These are phyloP conservation scores for Chironex yamaguchii DNA, from an alignment of 30 jellyfish, hydroid and myxozoan species.

Conservation along the genomic window DNA sequence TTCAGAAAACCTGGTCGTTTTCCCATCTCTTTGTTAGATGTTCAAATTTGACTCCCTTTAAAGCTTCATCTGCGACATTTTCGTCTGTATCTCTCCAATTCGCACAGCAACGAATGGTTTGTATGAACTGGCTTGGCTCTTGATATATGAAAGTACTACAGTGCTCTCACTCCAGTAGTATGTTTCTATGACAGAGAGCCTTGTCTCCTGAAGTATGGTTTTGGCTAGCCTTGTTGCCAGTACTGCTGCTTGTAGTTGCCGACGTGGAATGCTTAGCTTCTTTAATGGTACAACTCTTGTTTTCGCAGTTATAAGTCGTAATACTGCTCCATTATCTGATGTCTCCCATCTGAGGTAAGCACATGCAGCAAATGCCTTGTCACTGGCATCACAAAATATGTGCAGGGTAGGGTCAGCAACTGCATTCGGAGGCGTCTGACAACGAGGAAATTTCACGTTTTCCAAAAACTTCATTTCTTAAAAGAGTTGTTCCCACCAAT, in stretches of 20 bases:
- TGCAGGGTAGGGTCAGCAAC: not conserved
- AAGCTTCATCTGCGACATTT: conserved; percentile 8
- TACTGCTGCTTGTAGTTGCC: conserved; percentile 34
- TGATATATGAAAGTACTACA: not conserved
- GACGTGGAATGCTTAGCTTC: not conserved
- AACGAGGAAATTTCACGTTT: not conserved
- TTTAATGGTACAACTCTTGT: conserved; percentile 58
- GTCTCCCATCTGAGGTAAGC: conserved; percentile 74
- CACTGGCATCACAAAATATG: not conserved
- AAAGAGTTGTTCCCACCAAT: conserved; percentile 13
- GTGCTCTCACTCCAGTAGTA: not conserved
- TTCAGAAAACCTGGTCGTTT: conserved; percentile 13
- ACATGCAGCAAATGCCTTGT: conserved; percentile 74
- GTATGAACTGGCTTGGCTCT: not conserved
- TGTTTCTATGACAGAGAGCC: not conserved
- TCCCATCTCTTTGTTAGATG: not conserved
- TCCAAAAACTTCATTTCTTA: not conserved
- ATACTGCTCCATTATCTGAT: conserved; percentile 24
- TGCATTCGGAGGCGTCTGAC: conserved; percentile 11
- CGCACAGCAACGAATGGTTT: conserved; percentile 43
- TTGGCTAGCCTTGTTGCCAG: conserved; percentile 18
- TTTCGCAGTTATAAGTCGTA: not conserved
- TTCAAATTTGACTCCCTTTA: not conserved
- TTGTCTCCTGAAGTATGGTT: conserved; percentile 14
- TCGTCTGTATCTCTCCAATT: conserved; percentile 16